Base-by-base conservation (phyloP, 2,113 vertebrate genomes). In the Melanostigma gelatinosum region DNA sequence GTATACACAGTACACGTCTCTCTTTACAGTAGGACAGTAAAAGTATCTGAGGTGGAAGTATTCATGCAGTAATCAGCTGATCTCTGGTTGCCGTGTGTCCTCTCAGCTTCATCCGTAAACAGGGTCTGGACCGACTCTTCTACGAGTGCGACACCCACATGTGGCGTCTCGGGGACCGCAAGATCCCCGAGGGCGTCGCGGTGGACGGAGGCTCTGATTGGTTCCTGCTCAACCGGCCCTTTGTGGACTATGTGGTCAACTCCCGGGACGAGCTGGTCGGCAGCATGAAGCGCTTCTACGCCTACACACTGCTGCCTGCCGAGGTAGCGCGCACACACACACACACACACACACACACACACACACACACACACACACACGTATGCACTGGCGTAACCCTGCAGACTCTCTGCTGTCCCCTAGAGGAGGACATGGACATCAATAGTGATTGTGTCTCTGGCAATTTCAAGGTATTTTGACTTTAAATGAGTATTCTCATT, bases 131-230 rank as follows among this genome's bases (percentile, higher is more conserved):
- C 81, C 94, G 98, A 18, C 96, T 99, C 15, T 99, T 99, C 94
- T 96, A 96, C 64, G 98, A 99, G 91, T 99, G 98, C 0, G 98
- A 99, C 6, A 97, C 97, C 0, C 98, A 99, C 94, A 99, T 99
- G 98, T 99, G 98, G 98, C 97, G 98, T 24, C 95, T 99, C 4
- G 98, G 98, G 0, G 98, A 99, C 92, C 93, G 98, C 20, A 96
- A 95, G 85, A 99, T 99, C 92, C 98, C 98, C 0, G 97, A 99
- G 62, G 97, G 98, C 85, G 95, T 99, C 0, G 85, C 96, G 0
- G 97, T 99, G 0, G 98, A 99, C 4, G 98, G 98, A 0, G 98
- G 98, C 32, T 99, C 98, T 0, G 98, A 99, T 62, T 99, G 98
- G 98, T 99, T 99, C 91, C 95, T 99, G 83, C 94, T 99, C 4